Evolutionary conservation across 2,113 vertebrate genomes (phyloP), one percentile per base, ranked within the genome.

Genomic region (Semicossyphus pulcher): DNA sequence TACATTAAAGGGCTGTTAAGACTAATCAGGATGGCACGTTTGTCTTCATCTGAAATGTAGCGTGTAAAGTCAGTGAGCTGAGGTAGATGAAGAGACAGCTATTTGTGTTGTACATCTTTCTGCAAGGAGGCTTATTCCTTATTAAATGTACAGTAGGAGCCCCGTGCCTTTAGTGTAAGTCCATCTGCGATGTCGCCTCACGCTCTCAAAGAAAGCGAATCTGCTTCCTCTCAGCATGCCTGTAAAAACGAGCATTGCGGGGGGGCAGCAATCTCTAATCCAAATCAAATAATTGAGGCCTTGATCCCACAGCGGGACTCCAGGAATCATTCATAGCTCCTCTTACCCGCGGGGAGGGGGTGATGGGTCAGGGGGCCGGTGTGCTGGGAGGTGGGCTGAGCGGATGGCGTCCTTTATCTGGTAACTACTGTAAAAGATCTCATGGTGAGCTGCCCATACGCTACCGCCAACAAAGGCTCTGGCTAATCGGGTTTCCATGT

Each of bases 241-340:
- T 76, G n/a, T 66, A 80, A 72, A 85, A 90, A 86, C 58, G 8
- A 67, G 60, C 87, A 53, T 62, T 31, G 64, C 58, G 34, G 81
- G 90, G 77, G 84, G 82, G 34, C 57, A 45, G 65, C 41, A 53
- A 88, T 85, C 71, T 86, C 54, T 91, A 91, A 92, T 90, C 82
- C 80, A 84, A 90, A 91, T 89, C 72, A 86, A 90, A 92, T 91
- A 90, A 91, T 85, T 83, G 80, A 49, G 72, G 76, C 54, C 71
- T 69, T 83, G 56, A 92, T 89, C 87, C 62, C 80, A 69, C 84
- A 51, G 73, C 62, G 39, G 82, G 86, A 80, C 21, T 26, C 64
- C 37, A 4, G 54, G 56, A 77, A 86, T 90, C 54, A 77, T 87
- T 92, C 77, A 88, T 84, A 72, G 42, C 21, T 69, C 29, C 72